Percentiles rank a stretch among this genome's conserved stretches.
Conservation (phyloP, 1,140 invertebrate species). For the Eumaeus atala region DNA sequence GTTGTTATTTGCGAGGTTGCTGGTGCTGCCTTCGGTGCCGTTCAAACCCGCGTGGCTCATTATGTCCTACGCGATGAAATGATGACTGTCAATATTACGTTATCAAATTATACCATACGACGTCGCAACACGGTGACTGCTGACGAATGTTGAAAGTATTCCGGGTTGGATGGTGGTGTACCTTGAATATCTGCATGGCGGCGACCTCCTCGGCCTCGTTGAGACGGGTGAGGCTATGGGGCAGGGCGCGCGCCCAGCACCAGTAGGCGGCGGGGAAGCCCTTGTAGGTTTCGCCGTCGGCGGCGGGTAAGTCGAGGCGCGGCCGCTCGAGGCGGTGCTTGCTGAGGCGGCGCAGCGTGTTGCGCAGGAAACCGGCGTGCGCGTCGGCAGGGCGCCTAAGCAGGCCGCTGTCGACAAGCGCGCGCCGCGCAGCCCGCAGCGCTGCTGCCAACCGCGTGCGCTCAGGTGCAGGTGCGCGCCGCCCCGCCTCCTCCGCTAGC, state of each 20-base stretch:
- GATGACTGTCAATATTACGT: slow-evolving; percentile 65
- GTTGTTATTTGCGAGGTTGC: slow-evolving; percentile 58
- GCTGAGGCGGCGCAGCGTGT: slow-evolving; percentile 89
- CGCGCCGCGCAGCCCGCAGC: slow-evolving; percentile 81
- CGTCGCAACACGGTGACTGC: too few relatives aligned
- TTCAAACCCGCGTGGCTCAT: slow-evolving; percentile 65
- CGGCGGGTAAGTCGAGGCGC: slow-evolving; percentile 83
- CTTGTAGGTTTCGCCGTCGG: slow-evolving; percentile 87
- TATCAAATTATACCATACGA: too few relatives aligned
- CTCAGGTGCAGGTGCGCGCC: slow-evolving; percentile 56
- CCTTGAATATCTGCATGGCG: slow-evolving; percentile 87
- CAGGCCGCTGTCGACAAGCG: slow-evolving; percentile 88
- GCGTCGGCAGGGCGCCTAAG: slow-evolving; percentile 87
- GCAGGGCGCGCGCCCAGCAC: slow-evolving; percentile 88
- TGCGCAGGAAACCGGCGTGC: slow-evolving; percentile 85
- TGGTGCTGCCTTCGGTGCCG: slow-evolving; percentile 65
- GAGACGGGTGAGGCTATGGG: slow-evolving; percentile 88
- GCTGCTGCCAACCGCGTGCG: slow-evolving; percentile 54
- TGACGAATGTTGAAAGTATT: too few relatives aligned
- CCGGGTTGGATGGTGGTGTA: too few relatives aligned
- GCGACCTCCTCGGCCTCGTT: slow-evolving; percentile 91
- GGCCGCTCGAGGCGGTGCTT: slow-evolving; percentile 91
- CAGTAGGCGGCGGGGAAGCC: slow-evolving; percentile 87
- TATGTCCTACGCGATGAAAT: slow-evolving; percentile 70
- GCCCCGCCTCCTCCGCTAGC: slow-evolving; percentile 83